Evolutionary conservation across 2,797 vertebrate species (phyloP), one percentile per base, ranked within the genome.

Genomic region (Enoplosus armatus): DNA sequence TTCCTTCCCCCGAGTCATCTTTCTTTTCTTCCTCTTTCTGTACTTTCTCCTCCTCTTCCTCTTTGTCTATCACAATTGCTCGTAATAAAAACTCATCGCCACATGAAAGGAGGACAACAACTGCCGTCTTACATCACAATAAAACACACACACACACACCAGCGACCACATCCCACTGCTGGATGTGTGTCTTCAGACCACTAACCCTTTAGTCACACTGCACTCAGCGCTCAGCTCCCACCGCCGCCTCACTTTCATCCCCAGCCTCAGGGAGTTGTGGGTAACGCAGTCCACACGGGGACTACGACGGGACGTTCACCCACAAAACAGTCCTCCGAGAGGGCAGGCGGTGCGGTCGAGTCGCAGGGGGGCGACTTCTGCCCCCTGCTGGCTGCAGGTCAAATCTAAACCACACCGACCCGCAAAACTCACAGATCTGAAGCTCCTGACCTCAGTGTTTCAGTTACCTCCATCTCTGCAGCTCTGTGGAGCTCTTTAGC

Each of bases 151-250:
- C 35, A 48, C 61, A 55, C 69, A 66, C 58, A 59, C 63, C 5
- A 24, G 56, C n/a, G n/a, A n/a, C 70, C 70, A 73, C 74, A 80
- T 59, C 62, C 76, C 55, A 15, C 68, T n/a, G 73, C 37, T 72
- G 45, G 6, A 31, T 51, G 69, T 75, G 72, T 50, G 48, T 48
- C 5, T 61, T 65, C 65, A 74, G 41, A 84, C 84, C 76, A 12
- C 83, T 69, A 77, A 81, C 87, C 87, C 74, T 87, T 79, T 27
- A 72, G 77, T 82, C 74, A 84, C 90, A 75, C 83, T 20, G 67
- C 60, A 15, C 56, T 69, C 45, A 22, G 41, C 10, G 29, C 59
- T 58, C 63, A 1, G 66, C 67, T 12, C 55, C 4, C 5, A 80
- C 77, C 75, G 18, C 79, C 29, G 54, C 78, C 72, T 64, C 5